A percentile compares a stretch with the other conserved stretches of the same genome.
phyloP scores from a whole-genome alignment of 1,140 invertebrate species.

The Oedothorax gibbosus region DNA sequence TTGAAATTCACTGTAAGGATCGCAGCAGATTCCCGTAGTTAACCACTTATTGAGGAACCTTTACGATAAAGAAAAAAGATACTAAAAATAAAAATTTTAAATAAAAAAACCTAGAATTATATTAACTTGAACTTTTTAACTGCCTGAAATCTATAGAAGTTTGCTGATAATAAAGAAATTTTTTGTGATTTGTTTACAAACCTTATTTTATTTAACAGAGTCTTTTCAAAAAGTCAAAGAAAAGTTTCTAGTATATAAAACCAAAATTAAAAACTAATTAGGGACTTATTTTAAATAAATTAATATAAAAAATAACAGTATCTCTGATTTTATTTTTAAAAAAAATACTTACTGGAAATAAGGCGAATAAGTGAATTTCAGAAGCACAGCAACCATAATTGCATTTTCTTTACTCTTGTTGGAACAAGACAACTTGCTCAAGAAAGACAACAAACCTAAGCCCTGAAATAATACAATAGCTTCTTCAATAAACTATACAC shows the following conservation, averaged over 20 bases:
- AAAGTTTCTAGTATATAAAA: no score
- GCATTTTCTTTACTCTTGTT: conserved; percentile 23
- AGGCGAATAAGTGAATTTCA: conserved; percentile 19
- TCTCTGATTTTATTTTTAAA: neutral
- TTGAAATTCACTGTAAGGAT: conserved; percentile 53
- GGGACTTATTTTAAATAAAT: no score
- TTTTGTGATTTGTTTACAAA: no score
- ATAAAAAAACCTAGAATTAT: neutral
- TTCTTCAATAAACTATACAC: no score
- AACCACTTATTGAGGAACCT: conserved; percentile 50
- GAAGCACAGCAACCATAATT: conserved; percentile 30
- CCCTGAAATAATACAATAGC: conserved; percentile 19
- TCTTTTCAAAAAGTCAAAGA: no score
- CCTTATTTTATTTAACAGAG: no score
- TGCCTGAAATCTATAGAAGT: no score
- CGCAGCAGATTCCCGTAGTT: conserved; percentile 37
- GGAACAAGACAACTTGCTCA: neutral
- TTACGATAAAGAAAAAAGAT: neutral
- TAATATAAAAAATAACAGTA: neutral
- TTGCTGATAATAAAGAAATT: no score
- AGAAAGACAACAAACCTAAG: conserved; percentile 13
- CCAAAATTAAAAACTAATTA: no score
- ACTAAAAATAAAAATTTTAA: neutral
- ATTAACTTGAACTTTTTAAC: neutral
- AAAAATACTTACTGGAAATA: conserved; percentile 35